Evolutionary conservation across 2,888 invertebrate species (phyloP), one percentile per base, ranked within the genome.

Genomic region (Caenorhabditis sp.): DNA sequence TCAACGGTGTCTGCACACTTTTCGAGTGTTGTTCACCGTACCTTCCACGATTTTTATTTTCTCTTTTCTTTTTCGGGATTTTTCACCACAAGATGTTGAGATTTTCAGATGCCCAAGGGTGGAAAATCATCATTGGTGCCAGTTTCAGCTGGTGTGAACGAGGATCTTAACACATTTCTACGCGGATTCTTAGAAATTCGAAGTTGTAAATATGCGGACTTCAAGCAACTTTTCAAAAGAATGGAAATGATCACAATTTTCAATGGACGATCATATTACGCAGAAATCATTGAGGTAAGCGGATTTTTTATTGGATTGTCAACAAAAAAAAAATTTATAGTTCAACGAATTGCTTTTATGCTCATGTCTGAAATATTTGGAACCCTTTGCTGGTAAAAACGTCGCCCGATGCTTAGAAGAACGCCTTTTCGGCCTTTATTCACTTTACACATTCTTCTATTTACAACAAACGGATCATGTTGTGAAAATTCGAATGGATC

Each of bases 401-500:
- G 27, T 59, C 26, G 57, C 58, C 0, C 17, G 70, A 57, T 54
- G 59, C 23, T 23, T 67, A 14, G 56, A 66, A 27, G 71, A 71
- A 20, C 63, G 71, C 1, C 31, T 71, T 5, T 71, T 71, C 36
- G 71, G 71, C 5, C 60, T 71, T 20, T 71, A 71, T 49, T 52
- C 67, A 2, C 25, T 71, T 4, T 64, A 71, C 61, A 67, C 67
- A n/a, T 71, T 71, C 43, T 71, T 53, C 43, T 71, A 67, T 36
- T 7, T 71, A 0, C 71, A 71, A 53, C 57, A 36, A 43, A 27
- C 23, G 0, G 53, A 61, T 12, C 71, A 71, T 43, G 71, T 71
- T 12, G 67, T 71, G n/a, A 67, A 71, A 53, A 58, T 71, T 49
- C 63, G 67, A n/a, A 64, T 71, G 67, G 71, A 71, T 58, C 71